Conservation (phyloP, 1,140 invertebrate species). For the Whitmania pigra region DNA sequence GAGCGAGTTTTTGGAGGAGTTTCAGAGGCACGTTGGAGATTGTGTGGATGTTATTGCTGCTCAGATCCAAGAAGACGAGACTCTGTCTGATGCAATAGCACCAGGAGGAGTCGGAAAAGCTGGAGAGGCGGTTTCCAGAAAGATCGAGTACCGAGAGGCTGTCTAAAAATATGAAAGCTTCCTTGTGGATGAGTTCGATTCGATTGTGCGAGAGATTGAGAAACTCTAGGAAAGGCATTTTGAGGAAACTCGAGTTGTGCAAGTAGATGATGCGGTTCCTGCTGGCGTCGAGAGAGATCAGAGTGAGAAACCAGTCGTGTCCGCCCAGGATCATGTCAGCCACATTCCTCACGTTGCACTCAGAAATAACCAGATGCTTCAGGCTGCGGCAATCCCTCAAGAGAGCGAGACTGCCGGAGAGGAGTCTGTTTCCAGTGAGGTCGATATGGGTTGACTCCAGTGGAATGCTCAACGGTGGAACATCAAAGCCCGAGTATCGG, state of each 20-base stretch:
- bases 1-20: not conserved
- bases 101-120: conserved; percentile 17
- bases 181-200: conserved; percentile 22
- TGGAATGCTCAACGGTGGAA: conserved; percentile 13
- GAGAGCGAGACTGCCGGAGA: conserved; percentile 16
- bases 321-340: conserved; percentile 5
- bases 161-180: conserved; percentile 16
- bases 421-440: conserved; percentile 9
- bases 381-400: conserved; percentile 8
- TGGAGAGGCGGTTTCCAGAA: conserved; percentile 16
- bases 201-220: conserved; percentile 19
- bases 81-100: conserved; percentile 7
- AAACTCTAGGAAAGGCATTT: conserved; percentile 4
- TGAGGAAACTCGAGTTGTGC: conserved; percentile 16
- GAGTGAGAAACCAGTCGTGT: conserved; percentile 4
- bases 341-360: not conserved
- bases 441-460: not conserved
- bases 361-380: not conserved
- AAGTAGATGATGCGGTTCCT: conserved; percentile 21
- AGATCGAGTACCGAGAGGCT: conserved; percentile 16
- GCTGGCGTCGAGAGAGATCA: not conserved
- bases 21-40: conserved; percentile 9
- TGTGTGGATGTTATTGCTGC: conserved; percentile 18
- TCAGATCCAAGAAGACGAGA: conserved; percentile 15
- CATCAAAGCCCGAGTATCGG: conserved; percentile 1